Evolutionary conservation across 30 jellyfish, hydroid and myxozoan genomes (phyloP), one percentile per base, ranked within the genome.

Genomic region (Cassiopea xamachana): DNA sequence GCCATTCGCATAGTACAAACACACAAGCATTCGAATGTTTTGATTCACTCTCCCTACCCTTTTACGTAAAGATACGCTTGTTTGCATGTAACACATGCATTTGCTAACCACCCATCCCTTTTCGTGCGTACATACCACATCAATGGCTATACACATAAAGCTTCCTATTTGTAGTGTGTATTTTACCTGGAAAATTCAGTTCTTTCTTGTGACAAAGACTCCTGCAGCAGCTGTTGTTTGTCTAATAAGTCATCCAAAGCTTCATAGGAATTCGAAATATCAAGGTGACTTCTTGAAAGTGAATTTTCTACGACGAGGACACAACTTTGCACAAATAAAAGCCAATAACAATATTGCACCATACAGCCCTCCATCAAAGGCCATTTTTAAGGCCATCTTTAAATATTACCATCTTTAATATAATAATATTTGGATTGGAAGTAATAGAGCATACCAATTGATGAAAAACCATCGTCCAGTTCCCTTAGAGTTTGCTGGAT

Each of bases 151-250:
- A 5, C 15, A 2, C 60, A 2, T 55, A 39, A 55, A 55, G 7
- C 64, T 3, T 3, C 7, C 7, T 55, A 10, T 55, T 3, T 3
- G 12, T 55, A 55, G 12, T 3, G 12, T 3, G 8, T 77, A 75
- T 1, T 27, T 10, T 43, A 86, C 93, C 93, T 86, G 48, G 88
- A 86, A 15, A 19, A 74, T 17, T 86, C 93, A 46, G 18, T 71
- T 61, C 76, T 73, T 77, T 86, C 93, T n/a, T 58, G 7, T 39
- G 70, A 50, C 59, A 86, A 48, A 7, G 93, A 86, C 45, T 86
- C 51, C 15, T 86, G 88, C 12, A 86, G 58, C 4, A 50, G 81
- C 46, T 74, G 48, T 9, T 86, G 93, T 62, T 75, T 86, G 7
- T 60, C 16, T 82, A 72, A 46, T 46, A 86, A 69, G 2, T 75